Evolutionary conservation across 2,888 invertebrate genomes (phyloP), one percentile per base, ranked within the genome.

Genomic region (Caenorhabditis doughertyi): DNA sequence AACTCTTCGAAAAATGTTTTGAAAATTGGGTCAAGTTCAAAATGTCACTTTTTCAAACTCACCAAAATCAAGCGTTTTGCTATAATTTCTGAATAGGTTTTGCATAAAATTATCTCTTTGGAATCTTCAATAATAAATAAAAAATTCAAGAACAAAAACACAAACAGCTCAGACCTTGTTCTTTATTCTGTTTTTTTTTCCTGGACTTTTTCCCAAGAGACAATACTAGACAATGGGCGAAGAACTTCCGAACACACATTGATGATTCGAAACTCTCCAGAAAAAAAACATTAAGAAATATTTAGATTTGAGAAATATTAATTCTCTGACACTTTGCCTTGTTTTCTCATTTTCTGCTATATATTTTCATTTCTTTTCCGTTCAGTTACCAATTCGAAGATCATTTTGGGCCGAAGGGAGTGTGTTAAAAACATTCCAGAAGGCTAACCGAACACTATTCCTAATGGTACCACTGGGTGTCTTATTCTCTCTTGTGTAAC

Each of bases 381-480:
- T 21, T 62, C 27, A n/a, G 44, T 44, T 62, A 44, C 62, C 62
- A 62, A 62, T 62, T 62, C 62, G 44, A 44, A 62, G 62, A 62
- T 62, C 62, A 44, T 62, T 62, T 44, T 42, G 44, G 44, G 62
- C 44, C 27, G 16, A 39, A 13, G 13, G 58, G 39, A 58, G 23
- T 62, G 44, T 62, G 8, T 25, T 3, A 44, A 62, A 62, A 44
- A 62, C 62, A 62, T 44, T 62, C n/a, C 13, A 16, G 27, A 44
- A n/a, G 27, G 27, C 13, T 3, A 39, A 35, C 21, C 39, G 58
- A 58, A 58, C 58, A 58, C 23, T 16, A 13, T 39, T 39, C 2
- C 3, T 8, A 39, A 39, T 39, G 39, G 3, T 13, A 39, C 39
- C 39, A 39, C 3, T 5, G 39, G 39, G 13, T 39, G 9, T 32